phyloP scores from a whole-genome alignment of 2,888 invertebrate genomes.

The Sussaba pulchella region DNA sequence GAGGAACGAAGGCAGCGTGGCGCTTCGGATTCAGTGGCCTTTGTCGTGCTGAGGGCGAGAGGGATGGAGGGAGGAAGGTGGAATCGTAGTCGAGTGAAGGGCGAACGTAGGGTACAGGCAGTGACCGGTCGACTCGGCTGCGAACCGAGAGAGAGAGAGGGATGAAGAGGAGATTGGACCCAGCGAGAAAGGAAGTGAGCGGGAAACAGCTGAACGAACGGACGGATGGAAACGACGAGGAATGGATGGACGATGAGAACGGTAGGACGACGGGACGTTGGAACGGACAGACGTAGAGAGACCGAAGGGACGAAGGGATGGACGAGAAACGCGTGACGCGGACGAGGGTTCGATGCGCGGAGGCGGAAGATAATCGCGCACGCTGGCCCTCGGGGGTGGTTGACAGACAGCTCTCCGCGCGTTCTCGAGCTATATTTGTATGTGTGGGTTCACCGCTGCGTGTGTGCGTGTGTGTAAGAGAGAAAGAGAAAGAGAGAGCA shows the following conservation, averaged over 20 bases:
- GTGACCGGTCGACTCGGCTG: constrained; percentile 27
- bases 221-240: constrained; percentile 63
- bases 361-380: constrained; percentile 87
- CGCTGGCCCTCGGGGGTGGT: constrained; percentile 66
- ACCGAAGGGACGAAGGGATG: constrained; percentile 67
- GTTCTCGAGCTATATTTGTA: constrained; percentile 4
- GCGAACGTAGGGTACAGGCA: constrained; percentile 17
- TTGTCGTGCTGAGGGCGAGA: constrained; percentile 39
- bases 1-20: constrained; percentile 20
- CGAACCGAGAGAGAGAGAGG: neutral
- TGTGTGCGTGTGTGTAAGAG: too few relatives aligned
- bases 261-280: constrained; percentile 67
- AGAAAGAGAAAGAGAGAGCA: too few relatives aligned
- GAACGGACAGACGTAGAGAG: constrained; percentile 73
- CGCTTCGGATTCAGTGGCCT: constrained; percentile 38
- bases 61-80: constrained; percentile 54
- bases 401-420: constrained; percentile 66
- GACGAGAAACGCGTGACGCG: constrained; percentile 61
- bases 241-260: constrained; percentile 70
- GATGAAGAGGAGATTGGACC: neutral
- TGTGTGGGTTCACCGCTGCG: constrained; percentile 2
- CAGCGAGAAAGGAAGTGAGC: neutral
- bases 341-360: constrained; percentile 86
- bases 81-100: constrained; percentile 62
- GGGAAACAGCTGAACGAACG: neutral